These are phyloP conservation scores for Parauchenoglanis ngamensis DNA, from an alignment of 2,797 vertebrate species.

Conservation along the genomic window DNA sequence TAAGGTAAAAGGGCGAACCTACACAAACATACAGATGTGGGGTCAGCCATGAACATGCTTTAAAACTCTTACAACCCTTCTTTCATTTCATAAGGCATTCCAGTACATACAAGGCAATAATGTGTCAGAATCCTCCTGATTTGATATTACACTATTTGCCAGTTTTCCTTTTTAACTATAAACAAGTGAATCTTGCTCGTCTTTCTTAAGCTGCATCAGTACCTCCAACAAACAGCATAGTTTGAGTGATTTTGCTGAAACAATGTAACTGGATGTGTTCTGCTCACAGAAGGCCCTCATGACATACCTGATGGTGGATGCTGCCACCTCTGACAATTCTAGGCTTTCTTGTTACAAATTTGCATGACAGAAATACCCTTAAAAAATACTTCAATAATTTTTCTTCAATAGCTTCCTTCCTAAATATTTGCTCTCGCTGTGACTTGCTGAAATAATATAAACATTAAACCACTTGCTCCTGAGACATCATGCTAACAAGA, in stretches of 20 bases:
- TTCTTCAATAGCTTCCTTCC: too few species aligned
- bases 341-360: background rate
- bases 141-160: background rate
- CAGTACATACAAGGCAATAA: background rate
- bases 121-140: background rate
- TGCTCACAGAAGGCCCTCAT: background rate
- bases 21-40: background rate
- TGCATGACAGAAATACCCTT: background rate
- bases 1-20: constrained; percentile 92
- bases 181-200: background rate
- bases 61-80: background rate
- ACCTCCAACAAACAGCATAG: background rate
- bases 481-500: background rate
- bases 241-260: background rate
- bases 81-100: background rate
- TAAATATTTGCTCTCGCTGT: background rate
- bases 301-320: background rate
- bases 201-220: background rate
- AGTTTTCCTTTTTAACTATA: background rate
- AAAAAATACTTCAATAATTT: background rate
- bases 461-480: background rate
- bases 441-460: background rate
- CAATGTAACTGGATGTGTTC: background rate
- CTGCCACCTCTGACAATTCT: background rate
- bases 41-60: background rate